Base-by-base conservation (phyloP, 2,113 vertebrate species). In the Anseranas semipalmata region DNA sequence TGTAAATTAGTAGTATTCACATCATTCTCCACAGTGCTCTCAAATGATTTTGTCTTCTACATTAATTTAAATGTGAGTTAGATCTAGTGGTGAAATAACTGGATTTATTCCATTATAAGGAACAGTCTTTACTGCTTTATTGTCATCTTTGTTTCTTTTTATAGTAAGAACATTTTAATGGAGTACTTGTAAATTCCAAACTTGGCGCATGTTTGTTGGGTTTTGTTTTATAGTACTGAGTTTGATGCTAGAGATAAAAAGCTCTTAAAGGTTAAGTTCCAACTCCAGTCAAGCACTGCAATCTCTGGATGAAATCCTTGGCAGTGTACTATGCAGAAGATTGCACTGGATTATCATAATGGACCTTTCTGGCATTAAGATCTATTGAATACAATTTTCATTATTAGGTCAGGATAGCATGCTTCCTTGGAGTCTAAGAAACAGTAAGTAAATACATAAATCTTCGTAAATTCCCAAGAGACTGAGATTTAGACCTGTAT, bases 301-400 rank as follows among this genome's bases (percentile, higher is more conserved):
- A 24, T 67, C 85, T 76, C 68, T 28, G 76, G 79, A 77, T 89
- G 82, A 77, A 89, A 93, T 71, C 83, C 52, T 3, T 27, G 67
- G 86, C 6, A 12, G 30, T 13, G 4, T 79, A 9, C 87, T 68
- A 2, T 21, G 46, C 62, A 65, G 79, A 65, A 86, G 70, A 91
- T 79, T 86, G 75, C 53, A 21, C 1, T n/a, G 92, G 86, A 92
- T 95, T 93, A 90, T 91, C 73, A 82, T 95, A 96, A 86, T 93
- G 85, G 93, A 67, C 73, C 66, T 93, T 95, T 85, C 59, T 94
- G 88, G 88, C 92, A 67, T 91, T 89, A 67, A 65, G 93, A 94
- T 93, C 76, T 82, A 91, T 91, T 45, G 67, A 92, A 79, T 93
- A 77, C 17, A 7, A 9, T 74, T 91, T 91, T 79, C 45, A 12